A percentile compares a stretch with the other conserved stretches of the same genome.
Conservation (phyloP, 2,797 vertebrate species). For the Eulemur albifrons region DNA sequence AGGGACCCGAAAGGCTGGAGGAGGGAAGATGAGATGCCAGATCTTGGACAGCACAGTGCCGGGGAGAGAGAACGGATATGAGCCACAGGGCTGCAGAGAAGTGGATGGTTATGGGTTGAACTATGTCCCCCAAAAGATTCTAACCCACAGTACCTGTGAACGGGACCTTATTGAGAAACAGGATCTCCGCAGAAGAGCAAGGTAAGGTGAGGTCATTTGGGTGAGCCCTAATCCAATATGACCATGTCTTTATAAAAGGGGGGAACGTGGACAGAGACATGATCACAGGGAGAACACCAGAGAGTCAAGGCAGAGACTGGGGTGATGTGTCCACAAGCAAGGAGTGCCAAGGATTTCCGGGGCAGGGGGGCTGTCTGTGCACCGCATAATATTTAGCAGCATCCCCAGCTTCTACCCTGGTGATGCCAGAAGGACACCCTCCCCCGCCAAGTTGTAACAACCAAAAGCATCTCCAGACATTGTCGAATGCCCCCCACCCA, state of each 20-base stretch:
- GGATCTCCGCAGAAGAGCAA: neutral
- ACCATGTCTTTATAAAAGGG: neutral
- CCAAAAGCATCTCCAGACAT: neutral
- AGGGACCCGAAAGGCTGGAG: neutral
- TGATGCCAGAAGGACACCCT: neutral
- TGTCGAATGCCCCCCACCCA: neutral
- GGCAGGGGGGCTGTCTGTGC: accelerated
- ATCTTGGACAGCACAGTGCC: no score
- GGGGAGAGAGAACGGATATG: neutral
- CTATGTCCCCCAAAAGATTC: neutral
- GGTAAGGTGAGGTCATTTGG: neutral
- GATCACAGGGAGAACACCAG: neutral
- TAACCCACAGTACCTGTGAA: neutral
- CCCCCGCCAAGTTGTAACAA: neutral
- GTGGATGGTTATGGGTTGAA: neutral
- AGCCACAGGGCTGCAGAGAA: neutral
- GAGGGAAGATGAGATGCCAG: neutral
- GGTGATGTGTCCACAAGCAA: neutral
- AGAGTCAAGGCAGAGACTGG: neutral
- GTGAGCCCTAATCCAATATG: neutral
- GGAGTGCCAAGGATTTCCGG: no score
- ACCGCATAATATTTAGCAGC: neutral
- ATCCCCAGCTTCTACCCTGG: neutral
- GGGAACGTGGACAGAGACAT: neutral
- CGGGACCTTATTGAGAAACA: neutral